phyloP scores from a whole-genome alignment of 1,140 invertebrate species.

The Musca vetustissima region DNA sequence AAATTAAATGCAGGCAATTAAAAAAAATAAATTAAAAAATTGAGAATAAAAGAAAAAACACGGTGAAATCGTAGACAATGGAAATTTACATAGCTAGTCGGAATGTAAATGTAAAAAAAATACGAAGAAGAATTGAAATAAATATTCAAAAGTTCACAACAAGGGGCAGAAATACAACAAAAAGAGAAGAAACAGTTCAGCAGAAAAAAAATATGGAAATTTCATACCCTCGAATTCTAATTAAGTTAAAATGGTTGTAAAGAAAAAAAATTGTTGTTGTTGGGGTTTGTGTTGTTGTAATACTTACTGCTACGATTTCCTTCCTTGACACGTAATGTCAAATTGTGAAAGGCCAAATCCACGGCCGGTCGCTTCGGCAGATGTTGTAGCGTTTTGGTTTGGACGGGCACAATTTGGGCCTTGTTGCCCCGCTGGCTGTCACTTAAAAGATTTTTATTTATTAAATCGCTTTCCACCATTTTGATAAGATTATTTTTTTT shows the following conservation, averaged over 20 bases:
- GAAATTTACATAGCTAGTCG: too few relatives aligned
- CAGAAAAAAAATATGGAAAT: not conserved
- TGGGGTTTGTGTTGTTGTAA: not conserved
- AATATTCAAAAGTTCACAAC: not conserved
- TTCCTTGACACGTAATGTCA: slow-evolving; percentile 83
- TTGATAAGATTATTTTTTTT: slow-evolving; percentile 31
- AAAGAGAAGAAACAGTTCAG: not conserved
- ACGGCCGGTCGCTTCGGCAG: slow-evolving; percentile 83
- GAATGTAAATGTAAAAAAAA: not conserved
- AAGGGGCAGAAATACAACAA: too few relatives aligned
- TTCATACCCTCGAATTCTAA: not conserved
- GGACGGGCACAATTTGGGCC: slow-evolving; percentile 59
- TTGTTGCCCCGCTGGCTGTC: slow-evolving; percentile 54
- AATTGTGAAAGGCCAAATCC: slow-evolving; percentile 81
- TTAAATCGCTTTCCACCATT: slow-evolving; percentile 53
- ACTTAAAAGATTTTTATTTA: slow-evolving; percentile 57
- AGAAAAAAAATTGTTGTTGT: too few relatives aligned
- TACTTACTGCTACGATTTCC: slow-evolving; percentile 79
- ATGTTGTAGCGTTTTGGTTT: slow-evolving; percentile 78
- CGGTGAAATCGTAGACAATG: too few relatives aligned
- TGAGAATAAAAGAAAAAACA: too few relatives aligned
- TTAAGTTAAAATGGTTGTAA: not conserved
- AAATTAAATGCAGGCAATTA: too few relatives aligned
- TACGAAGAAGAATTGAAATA: not conserved
- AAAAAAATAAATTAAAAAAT: too few relatives aligned